Evolutionary conservation across 35 echinoderm and acorn worm genomes (phyloP).

Genomic region (Apostichopus californicus): DNA sequence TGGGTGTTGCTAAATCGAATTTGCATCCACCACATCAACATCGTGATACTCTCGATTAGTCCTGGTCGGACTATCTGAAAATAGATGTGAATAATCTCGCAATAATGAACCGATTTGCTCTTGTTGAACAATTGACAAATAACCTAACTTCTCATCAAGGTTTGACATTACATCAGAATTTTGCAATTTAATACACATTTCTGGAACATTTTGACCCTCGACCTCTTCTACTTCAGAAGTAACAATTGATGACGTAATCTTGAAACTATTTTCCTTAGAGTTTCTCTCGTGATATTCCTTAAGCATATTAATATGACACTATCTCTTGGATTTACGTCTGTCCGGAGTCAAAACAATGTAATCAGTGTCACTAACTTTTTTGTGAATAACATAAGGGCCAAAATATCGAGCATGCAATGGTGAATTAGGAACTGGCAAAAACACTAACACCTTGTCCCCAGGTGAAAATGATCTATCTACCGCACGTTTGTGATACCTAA

Average conservation of each 20-base stretch:
- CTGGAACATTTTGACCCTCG: not conserved
- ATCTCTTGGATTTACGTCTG: slow-evolving; percentile 2
- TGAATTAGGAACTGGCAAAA: no score
- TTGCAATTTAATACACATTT: slow-evolving; percentile 48
- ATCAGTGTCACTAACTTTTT: slow-evolving; percentile 18
- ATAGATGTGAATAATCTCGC: not conserved
- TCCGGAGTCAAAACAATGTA: slow-evolving; percentile 24
- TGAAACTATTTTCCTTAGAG: no score
- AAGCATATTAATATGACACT: slow-evolving; percentile 79
- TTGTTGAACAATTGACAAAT: slow-evolving; percentile 43
- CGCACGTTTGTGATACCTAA: no score
- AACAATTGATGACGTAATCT: no score
- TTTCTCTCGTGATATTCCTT: no score
- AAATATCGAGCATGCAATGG: no score
- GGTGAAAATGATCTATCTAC: slow-evolving; percentile 2
- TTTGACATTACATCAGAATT: slow-evolving; percentile 55
- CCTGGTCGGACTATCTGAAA: slow-evolving; percentile 57
- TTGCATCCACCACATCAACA: slow-evolving; percentile 52
- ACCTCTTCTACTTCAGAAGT: no score
- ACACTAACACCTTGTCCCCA: no score
- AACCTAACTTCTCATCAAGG: slow-evolving; percentile 42
- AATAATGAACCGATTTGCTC: not conserved
- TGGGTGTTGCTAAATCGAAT: slow-evolving; percentile 60
- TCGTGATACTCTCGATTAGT: slow-evolving; percentile 58
- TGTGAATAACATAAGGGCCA: no score